phyloP scores from a whole-genome alignment of 2,113 vertebrate genomes.

The Mugil cephalus region DNA sequence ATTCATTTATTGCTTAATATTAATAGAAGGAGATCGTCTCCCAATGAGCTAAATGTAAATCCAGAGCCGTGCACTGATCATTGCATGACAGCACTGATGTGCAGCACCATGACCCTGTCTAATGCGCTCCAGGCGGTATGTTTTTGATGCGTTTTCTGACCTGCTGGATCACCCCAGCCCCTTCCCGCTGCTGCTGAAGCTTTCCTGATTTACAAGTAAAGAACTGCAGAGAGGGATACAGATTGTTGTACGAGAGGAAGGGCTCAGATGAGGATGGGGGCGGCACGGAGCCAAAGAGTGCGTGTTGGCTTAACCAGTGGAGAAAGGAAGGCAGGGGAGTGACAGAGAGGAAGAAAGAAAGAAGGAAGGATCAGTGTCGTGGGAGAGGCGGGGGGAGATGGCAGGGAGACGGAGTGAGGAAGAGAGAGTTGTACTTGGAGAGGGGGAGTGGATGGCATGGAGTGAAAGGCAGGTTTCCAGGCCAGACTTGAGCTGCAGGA shows the following conservation, averaged over 20 bases:
- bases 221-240: conserved; percentile 58
- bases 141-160: conserved; percentile 69
- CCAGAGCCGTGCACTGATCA: conserved; percentile 60
- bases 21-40: conserved; percentile 37
- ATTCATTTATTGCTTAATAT: conserved; percentile 18
- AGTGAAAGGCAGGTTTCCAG: conserved; percentile 83
- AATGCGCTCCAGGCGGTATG: conserved; percentile 69
- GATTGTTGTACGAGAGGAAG: conserved; percentile 56
- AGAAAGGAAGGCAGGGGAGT: conserved; percentile 53
- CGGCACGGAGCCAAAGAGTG: conserved; percentile 54
- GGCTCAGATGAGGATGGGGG: conserved; percentile 28
- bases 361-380: conserved; percentile 53
- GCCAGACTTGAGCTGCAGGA: conserved; percentile 81
- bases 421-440: conserved; percentile 66
- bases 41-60: conserved; percentile 58
- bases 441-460: conserved; percentile 71
- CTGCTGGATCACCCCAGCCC: conserved; percentile 60
- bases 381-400: conserved; percentile 59
- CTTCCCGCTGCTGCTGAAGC: conserved; percentile 63
- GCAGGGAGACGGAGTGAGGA: conserved; percentile 55
- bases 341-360: conserved; percentile 61
- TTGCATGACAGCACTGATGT: conserved; percentile 67
- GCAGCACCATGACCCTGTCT: conserved; percentile 58
- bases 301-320: conserved; percentile 51
- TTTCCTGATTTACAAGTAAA: conserved; percentile 73